Base-by-base conservation (phyloP, 2,888 invertebrate species). In the Lordiphosa fenestrarum region DNA sequence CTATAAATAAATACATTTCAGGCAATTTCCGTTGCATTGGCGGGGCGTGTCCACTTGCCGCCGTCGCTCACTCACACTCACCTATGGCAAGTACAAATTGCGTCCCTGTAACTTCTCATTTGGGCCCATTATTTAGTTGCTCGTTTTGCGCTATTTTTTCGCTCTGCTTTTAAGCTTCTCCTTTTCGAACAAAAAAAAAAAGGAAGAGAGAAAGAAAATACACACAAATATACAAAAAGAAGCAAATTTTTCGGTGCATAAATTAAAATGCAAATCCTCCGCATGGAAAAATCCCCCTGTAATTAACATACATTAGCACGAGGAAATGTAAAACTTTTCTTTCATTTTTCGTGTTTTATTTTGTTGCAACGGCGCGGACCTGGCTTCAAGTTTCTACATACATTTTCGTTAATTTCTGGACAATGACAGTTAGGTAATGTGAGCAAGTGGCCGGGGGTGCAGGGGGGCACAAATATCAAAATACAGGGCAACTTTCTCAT, bases 281-380 rank as follows among this genome's bases (percentile, higher is more conserved):
- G 85, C 83, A 81, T 83, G 75, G 73, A 72, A 84, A 30, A 78
- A 77, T 85, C 75, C 78, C 81, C 78, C 78, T 86, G 85, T 88
- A 88, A 89, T 88, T 88, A 89, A 88, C 87, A 88, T 87, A 88
- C 85, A 88, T 88, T 89, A 88, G 87, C 84, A 85, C 84, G 84
- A 87, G 84, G 81, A 86, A 85, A 84, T 80, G 76, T 69, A 74
- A 84, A 85, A 74, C 53, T 77, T 75, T 81, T 71, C 66, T 66
- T 68, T 47, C 39, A 35, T 12, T 25, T 37, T 41, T 47, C 37
- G 5, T 13, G 35, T 49, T 49, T 42, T 40, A 10, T 30, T 23
- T 50, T 37, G 56, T 53, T 49, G 30, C 30, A 30, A 30, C 10
- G 9, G 3, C 30, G 30, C 10, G 30, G 30, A 19, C 35, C 33